A percentile compares a stretch with the other conserved stretches of the same genome.
phyloP scores from a whole-genome alignment of 1,140 invertebrate species.

The Trypoxylus dichotomus region DNA sequence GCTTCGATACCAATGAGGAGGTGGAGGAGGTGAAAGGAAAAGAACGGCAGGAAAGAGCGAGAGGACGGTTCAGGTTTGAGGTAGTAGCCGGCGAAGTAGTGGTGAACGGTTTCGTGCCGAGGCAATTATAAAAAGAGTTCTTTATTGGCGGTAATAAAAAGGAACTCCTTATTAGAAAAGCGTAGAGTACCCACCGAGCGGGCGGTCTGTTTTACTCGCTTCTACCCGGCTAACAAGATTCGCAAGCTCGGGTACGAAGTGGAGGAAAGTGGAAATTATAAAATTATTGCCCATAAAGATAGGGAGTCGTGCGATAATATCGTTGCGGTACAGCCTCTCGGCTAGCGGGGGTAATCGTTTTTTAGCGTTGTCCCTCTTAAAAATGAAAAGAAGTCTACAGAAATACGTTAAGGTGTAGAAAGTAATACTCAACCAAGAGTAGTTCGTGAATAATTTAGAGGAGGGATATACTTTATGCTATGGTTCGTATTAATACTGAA shows the following conservation, averaged over 20 bases:
- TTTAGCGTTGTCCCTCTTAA: neutral
- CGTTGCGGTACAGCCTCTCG: neutral
- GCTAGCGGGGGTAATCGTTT: neutral
- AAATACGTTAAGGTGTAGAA: neutral
- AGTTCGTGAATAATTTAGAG: no score
- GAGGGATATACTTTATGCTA: no score
- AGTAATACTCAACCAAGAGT: no score
- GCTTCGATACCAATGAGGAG: neutral
- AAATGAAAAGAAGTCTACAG: neutral
- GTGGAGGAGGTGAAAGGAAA: neutral
- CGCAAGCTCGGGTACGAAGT: neutral
- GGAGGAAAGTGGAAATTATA: slow-evolving; percentile 15
- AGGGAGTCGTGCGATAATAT: neutral
- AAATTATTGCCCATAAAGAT: slow-evolving; percentile 17
- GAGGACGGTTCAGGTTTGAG: neutral
- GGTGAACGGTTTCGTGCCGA: neutral
- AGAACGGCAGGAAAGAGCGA: neutral
- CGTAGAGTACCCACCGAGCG: neutral
- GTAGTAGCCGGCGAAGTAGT: neutral
- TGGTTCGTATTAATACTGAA: no score
- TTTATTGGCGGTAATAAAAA: slow-evolving; percentile 24
- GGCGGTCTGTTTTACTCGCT: neutral
- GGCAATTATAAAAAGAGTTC: slow-evolving; percentile 21
- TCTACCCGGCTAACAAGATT: neutral
- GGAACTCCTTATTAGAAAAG: slow-evolving; percentile 16